Conservation (phyloP, 1,140 invertebrate species). For the Platorchestia sp. region DNA sequence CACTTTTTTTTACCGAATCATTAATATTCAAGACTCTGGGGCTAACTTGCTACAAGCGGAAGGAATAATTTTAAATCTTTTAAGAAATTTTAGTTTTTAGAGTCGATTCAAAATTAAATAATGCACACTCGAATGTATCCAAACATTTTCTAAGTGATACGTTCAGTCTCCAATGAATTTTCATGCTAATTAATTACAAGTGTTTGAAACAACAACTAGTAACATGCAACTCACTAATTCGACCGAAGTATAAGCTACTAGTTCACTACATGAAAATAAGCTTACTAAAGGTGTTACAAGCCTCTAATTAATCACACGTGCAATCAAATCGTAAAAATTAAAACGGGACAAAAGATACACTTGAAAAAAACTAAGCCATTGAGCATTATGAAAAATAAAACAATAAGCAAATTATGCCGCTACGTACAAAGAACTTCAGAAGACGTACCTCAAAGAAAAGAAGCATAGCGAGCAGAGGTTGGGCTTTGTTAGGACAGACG, state of each 20-base stretch:
- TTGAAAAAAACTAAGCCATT: neutral
- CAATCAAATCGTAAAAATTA: neutral
- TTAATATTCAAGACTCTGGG: no score
- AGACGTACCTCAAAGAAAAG: constrained; percentile 54
- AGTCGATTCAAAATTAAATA: neutral
- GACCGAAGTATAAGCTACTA: neutral
- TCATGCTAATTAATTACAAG: neutral
- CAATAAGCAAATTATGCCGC: neutral
- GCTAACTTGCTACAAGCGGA: no score
- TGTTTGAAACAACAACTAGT: neutral
- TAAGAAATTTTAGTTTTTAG: neutral
- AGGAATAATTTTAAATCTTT: neutral
- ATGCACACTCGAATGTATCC: neutral
- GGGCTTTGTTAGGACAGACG: neutral
- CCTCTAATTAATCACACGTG: neutral
- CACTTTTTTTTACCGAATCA: no score
- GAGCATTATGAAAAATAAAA: neutral
- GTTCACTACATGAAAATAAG: neutral
- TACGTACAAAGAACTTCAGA: neutral
- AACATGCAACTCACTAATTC: neutral
- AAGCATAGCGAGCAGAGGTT: constrained; percentile 49
- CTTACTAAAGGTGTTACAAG: neutral
- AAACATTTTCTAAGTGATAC: no score
- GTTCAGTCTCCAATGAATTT: neutral
- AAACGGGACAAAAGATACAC: neutral